phyloP scores from a whole-genome alignment of 2,888 invertebrate species.

The Tetranychus piercei region DNA sequence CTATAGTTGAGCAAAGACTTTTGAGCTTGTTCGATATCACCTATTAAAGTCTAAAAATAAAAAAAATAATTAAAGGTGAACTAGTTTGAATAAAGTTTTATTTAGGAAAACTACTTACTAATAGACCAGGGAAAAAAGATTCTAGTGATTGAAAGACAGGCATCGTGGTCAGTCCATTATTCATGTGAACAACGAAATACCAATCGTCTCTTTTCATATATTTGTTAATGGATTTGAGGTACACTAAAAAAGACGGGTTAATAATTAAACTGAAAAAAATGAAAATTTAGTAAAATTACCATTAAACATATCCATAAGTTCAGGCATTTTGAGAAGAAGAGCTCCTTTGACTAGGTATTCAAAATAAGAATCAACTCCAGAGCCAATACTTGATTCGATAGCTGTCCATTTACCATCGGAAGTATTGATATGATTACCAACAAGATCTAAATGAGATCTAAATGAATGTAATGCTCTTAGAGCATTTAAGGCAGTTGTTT shows the following conservation, averaged over 20 bases:
- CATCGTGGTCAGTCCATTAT: constrained; percentile 76
- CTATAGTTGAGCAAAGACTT: constrained; percentile 87
- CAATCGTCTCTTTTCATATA: constrained; percentile 76
- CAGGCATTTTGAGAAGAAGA: constrained; percentile 67
- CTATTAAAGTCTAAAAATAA: constrained; percentile 38
- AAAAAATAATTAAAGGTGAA: constrained; percentile 7
- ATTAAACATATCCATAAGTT: constrained; percentile 73
- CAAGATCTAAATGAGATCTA: constrained; percentile 53
- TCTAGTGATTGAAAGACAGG: constrained; percentile 97
- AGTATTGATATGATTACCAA: constrained; percentile 74
- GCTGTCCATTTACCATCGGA: constrained; percentile 89
- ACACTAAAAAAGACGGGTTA: constrained; percentile 29
- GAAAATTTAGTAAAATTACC: constrained; percentile 30
- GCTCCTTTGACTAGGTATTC: constrained; percentile 96
- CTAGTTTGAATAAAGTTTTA: neutral
- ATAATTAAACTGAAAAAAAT: neutral
- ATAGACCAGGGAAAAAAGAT: constrained; percentile 92
- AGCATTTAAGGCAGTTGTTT: constrained; percentile 73
- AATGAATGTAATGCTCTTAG: constrained; percentile 67
- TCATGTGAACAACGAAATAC: constrained; percentile 99
- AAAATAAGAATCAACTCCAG: constrained; percentile 90
- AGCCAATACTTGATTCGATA: constrained; percentile 88
- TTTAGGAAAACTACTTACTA: constrained; percentile 35
- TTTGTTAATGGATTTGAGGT: constrained; percentile 35
- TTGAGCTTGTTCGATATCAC: constrained; percentile 75